phyloP scores from a whole-genome alignment of 1,140 invertebrate species.

The Panulirus ornatus region DNA sequence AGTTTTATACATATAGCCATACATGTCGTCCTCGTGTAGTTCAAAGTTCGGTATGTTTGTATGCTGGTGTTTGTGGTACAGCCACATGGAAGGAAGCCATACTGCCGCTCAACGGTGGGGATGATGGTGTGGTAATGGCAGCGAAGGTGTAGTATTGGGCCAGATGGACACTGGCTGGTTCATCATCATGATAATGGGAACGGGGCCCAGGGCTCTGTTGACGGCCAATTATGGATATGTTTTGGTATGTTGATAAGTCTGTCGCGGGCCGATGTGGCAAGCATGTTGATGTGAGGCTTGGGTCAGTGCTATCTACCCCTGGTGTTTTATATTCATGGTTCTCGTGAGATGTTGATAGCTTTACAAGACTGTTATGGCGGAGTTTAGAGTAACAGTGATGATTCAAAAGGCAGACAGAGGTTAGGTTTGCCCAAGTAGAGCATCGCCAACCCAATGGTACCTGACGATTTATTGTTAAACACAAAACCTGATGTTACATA shows the following conservation, averaged over 20 bases:
- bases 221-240: constrained; percentile 12
- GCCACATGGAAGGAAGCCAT: too few relatives aligned
- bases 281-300: not conserved
- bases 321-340: not conserved
- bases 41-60: too few relatives aligned
- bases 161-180: constrained; percentile 10
- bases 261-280: not conserved
- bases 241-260: constrained; percentile 24
- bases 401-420: too few relatives aligned
- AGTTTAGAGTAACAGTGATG: not conserved
- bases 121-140: not conserved
- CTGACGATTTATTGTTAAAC: too few relatives aligned
- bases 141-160: not conserved
- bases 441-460: too few relatives aligned
- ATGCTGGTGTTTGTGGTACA: too few relatives aligned
- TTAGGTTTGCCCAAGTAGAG: too few relatives aligned
- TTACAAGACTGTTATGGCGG: not conserved
- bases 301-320: not conserved
- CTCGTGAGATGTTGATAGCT: not conserved
- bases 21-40: too few relatives aligned
- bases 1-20: too few relatives aligned
- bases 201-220: not conserved
- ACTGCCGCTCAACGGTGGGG: too few relatives aligned
- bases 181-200: constrained; percentile 29
- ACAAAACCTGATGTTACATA: too few relatives aligned